Conservation (phyloP, 2,113 vertebrate species). For the Nibea coibor region DNA sequence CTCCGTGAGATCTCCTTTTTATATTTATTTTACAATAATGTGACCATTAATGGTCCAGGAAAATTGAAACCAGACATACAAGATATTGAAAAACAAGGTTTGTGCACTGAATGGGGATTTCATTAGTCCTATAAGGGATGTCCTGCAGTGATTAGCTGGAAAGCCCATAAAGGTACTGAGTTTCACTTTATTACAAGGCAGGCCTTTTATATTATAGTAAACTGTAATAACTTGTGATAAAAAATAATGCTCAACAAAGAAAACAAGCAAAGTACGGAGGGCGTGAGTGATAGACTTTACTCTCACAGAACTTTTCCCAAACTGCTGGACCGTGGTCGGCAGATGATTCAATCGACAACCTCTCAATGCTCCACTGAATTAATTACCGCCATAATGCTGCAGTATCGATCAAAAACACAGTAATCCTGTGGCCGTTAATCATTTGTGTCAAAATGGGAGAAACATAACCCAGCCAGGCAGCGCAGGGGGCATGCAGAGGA, state of each 20-base stretch:
- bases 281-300: slow-evolving; percentile 16
- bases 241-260: slow-evolving; percentile 26
- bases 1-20: slow-evolving; percentile 6
- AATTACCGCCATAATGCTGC: slow-evolving; percentile 45
- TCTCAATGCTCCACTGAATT: slow-evolving; percentile 51
- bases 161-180: slow-evolving; percentile 46
- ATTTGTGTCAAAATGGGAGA: slow-evolving; percentile 71
- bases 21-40: slow-evolving; percentile 25
- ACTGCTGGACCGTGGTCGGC: slow-evolving; percentile 4
- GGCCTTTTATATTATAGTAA: slow-evolving; percentile 23
- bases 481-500: slow-evolving; percentile 75
- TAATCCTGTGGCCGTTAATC: slow-evolving; percentile 71
- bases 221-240: slow-evolving; percentile 29
- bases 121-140: slow-evolving; percentile 53
- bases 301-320: slow-evolving; percentile 23
- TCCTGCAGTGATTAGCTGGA: slow-evolving; percentile 62
- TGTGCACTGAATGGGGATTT: slow-evolving; percentile 39
- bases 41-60: slow-evolving; percentile 34
- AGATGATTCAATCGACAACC: slow-evolving; percentile 62
- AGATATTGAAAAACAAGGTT: slow-evolving; percentile 45
- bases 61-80: slow-evolving; percentile 53
- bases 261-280: slow-evolving; percentile 9
- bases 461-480: slow-evolving; percentile 66
- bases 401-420: slow-evolving; percentile 68
- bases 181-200: slow-evolving; percentile 46